Evolutionary conservation across 2,888 invertebrate species (phyloP).

Genomic region (Phalangium opilio): DNA sequence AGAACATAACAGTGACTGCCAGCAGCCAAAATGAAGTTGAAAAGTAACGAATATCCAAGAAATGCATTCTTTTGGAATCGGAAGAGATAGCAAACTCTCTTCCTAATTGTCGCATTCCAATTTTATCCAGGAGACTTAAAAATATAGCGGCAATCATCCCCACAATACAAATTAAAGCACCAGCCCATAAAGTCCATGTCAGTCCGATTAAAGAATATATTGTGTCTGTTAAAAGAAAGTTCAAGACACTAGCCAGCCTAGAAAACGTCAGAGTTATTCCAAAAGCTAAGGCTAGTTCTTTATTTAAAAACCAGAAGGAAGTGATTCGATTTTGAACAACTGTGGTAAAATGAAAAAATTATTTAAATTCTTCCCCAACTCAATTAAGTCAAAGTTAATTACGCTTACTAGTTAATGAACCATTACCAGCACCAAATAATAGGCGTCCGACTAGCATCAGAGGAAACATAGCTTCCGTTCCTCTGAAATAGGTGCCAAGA

Average conservation of each 20-base stretch:
- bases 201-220: conserved; percentile 28
- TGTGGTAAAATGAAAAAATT: conserved; percentile 17
- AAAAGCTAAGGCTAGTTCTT: conserved; percentile 33
- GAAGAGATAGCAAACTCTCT: conserved; percentile 24
- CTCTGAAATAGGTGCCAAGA: conserved; percentile 27
- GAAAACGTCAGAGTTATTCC: conserved; percentile 32
- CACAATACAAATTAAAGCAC: conserved; percentile 32
- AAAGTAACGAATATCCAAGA: conserved; percentile 29
- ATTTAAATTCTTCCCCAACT: conserved; percentile 1
- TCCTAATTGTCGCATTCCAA: conserved; percentile 28
- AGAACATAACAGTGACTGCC: conserved; percentile 33
- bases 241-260: conserved; percentile 32
- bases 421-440: conserved; percentile 34
- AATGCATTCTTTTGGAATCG: conserved; percentile 29
- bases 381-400: not conserved
- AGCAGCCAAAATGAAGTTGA: conserved; percentile 30
- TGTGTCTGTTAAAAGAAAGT: conserved; percentile 30
- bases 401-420: conserved; percentile 31
- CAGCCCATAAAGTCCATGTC: conserved; percentile 31
- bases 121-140: conserved; percentile 29
- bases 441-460: conserved; percentile 32
- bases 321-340: conserved; percentile 34
- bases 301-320: conserved; percentile 32
- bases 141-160: conserved; percentile 31
- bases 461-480: conserved; percentile 30